Base-by-base conservation (phyloP, 2,113 vertebrate genomes). In the Galbula dea region DNA sequence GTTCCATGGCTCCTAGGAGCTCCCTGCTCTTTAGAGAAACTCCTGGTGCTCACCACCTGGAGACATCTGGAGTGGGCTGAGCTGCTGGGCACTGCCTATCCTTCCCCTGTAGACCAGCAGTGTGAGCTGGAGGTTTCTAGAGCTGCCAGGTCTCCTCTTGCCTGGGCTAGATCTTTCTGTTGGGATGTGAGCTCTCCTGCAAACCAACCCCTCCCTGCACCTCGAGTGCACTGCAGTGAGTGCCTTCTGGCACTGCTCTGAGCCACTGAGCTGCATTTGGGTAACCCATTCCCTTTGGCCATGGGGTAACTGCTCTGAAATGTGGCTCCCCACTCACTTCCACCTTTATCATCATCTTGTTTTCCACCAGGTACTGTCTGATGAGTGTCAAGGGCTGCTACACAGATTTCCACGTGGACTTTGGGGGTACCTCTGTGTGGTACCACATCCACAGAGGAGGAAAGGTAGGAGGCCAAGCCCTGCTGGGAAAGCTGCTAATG, bases 301-400 rank as follows among this genome's bases (percentile, higher is more conserved):
- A 7, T 1, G 2, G 27, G 15, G 0, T 48, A 9, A 30, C 45
- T 62, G 23, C 26, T 87, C 62, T n/a, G 11, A 61, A 71, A 66
- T 3, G 2, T 36, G 48, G 2, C 7, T 46, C 36, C 21, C 12
- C 0, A 0, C 22, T 83, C 12, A 4, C 16, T 76, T 63, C 89
- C 67, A 88, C 39, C 41, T 18, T 84, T 67, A 3, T 21, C 1
- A 0, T 45, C 29, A 2, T 88, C 57, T 80, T 93, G 3, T 86
- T 94, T 93, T 52, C 66, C 30, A 30, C 62, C 94, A 99, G 99
- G 91, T 99, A 99, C 97, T 99, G 99, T 97, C 97, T 99, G 79
- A 99, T 99, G 99, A 99, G 99, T 79, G 99, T 99, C 78, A 98
- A 99, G 97, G 99, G 99, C 95, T 99, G 99, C 97, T 99, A 99